Conservation (phyloP, 1,140 invertebrate species). For the Coelopa frigida region DNA sequence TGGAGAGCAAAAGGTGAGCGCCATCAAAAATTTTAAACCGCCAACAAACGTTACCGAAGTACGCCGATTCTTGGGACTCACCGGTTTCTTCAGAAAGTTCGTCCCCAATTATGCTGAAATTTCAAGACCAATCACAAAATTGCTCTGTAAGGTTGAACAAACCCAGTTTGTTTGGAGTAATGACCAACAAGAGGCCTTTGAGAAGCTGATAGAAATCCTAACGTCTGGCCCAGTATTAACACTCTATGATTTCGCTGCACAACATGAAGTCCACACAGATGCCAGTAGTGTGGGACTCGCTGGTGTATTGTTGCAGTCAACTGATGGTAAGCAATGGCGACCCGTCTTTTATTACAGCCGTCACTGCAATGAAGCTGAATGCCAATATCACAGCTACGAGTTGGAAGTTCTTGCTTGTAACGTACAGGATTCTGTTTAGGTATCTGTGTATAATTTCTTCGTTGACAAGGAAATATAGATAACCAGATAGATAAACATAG, state of each 20-base stretch:
- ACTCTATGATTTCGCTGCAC: not conserved
- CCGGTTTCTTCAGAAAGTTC: constrained; percentile 25
- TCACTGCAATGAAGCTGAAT: constrained; percentile 17
- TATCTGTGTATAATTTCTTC: no score
- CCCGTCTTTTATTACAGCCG: constrained; percentile 16
- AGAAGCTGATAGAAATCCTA: constrained; percentile 5
- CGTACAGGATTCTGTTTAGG: no score
- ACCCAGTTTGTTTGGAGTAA: constrained; percentile 14
- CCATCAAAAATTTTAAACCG: constrained; percentile 25
- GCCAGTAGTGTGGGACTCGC: constrained; percentile 23
- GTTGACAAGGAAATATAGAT: no score
- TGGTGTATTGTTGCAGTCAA: constrained; percentile 26
- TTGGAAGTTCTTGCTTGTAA: constrained; percentile 16
- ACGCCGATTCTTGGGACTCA: constrained; percentile 27
- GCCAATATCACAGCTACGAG: constrained; percentile 33
- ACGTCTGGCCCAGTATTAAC: not conserved
- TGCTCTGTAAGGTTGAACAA: constrained; percentile 8
- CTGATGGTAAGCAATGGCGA: constrained; percentile 6
- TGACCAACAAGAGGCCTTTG: constrained; percentile 15
- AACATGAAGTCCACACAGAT: constrained; percentile 25
- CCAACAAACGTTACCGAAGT: constrained; percentile 29
- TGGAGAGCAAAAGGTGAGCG: constrained; percentile 13
- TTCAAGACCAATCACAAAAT: constrained; percentile 17
- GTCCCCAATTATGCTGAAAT: constrained; percentile 19
- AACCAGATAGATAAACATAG: no score